phyloP scores from a whole-genome alignment of 1,140 invertebrate species.

The Drosophila mauritiana region DNA sequence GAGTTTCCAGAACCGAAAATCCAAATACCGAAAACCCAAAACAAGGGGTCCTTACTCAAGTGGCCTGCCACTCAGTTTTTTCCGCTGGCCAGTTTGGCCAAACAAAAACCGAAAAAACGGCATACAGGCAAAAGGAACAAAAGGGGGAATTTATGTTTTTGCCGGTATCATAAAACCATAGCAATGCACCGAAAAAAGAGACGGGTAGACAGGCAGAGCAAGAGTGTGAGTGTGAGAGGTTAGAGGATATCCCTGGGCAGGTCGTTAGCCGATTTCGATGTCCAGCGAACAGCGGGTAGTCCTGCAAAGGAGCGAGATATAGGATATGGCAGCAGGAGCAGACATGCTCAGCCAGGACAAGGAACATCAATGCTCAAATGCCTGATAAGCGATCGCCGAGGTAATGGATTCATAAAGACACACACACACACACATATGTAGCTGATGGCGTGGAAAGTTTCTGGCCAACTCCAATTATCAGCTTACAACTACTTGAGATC shows the following conservation, averaged over 20 bases:
- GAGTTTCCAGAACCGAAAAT: neutral
- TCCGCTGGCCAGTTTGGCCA: slow-evolving; percentile 3
- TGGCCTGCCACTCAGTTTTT: slow-evolving; percentile 64
- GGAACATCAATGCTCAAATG: slow-evolving; percentile 36
- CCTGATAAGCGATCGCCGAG: slow-evolving; percentile 21
- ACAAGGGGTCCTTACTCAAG: slow-evolving; percentile 36
- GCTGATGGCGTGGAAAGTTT: slow-evolving; percentile 28
- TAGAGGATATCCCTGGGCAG: slow-evolving; percentile 50
- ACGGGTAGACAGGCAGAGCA: neutral
- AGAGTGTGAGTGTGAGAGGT: slow-evolving; percentile 18
- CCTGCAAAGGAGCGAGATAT: slow-evolving; percentile 4
- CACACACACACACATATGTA: neutral
- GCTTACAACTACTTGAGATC: neutral
- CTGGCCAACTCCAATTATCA: slow-evolving; percentile 28
- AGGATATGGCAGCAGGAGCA: slow-evolving; percentile 19
- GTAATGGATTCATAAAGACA: slow-evolving; percentile 29
- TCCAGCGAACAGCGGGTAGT: slow-evolving; percentile 58
- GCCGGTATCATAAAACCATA: slow-evolving; percentile 74
- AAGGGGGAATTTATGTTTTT: slow-evolving; percentile 56
- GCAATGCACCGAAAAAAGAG: slow-evolving; percentile 55
- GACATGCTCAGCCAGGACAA: slow-evolving; percentile 28
- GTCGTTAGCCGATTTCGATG: slow-evolving; percentile 58
- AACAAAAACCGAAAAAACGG: slow-evolving; percentile 24
- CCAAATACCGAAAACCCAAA: slow-evolving; percentile 1
- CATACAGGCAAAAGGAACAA: slow-evolving; percentile 47